phyloP scores from a whole-genome alignment of 2,113 vertebrate genomes.

The Cyprinodon tularosa region DNA sequence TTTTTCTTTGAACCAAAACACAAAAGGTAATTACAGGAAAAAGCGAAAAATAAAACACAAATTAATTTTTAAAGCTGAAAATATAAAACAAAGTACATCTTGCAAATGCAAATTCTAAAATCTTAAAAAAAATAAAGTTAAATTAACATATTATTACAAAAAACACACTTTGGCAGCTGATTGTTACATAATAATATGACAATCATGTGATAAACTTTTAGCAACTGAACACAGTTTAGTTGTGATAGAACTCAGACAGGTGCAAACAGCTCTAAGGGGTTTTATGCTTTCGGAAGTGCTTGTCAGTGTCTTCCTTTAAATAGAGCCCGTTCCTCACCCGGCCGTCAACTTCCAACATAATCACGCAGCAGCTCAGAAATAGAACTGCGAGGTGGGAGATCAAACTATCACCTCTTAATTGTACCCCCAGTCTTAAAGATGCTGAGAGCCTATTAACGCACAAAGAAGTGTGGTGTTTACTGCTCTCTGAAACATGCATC shows the following conservation, averaged over 20 bases:
- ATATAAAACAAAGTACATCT: background rate
- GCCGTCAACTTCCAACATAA: conserved; percentile 68
- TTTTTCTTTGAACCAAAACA: background rate
- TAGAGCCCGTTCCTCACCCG: conserved; percentile 64
- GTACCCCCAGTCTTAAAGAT: conserved; percentile 77
- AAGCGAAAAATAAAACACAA: background rate
- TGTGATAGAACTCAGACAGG: conserved; percentile 23
- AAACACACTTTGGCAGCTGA: conserved; percentile 19
- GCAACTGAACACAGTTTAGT: background rate
- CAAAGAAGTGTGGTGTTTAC: conserved; percentile 68
- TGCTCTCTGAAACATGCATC: conserved; percentile 61
- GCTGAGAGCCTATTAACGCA: conserved; percentile 76
- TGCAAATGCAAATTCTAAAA: background rate
- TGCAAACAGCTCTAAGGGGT: conserved; percentile 33
- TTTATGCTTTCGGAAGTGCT: conserved; percentile 53
- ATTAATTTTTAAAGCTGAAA: background rate
- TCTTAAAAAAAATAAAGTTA: background rate
- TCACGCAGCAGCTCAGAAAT: conserved; percentile 74
- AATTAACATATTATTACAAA: background rate
- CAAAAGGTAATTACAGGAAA: background rate
- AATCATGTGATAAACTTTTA: conserved; percentile 3
- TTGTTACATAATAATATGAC: conserved; percentile 21
- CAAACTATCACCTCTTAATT: conserved; percentile 83
- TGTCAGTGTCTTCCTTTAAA: conserved; percentile 61
- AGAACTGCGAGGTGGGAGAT: conserved; percentile 76